These are phyloP conservation scores for Wiebesia pumilae DNA, from an alignment of 1,140 invertebrate species.

Conservation along the genomic window DNA sequence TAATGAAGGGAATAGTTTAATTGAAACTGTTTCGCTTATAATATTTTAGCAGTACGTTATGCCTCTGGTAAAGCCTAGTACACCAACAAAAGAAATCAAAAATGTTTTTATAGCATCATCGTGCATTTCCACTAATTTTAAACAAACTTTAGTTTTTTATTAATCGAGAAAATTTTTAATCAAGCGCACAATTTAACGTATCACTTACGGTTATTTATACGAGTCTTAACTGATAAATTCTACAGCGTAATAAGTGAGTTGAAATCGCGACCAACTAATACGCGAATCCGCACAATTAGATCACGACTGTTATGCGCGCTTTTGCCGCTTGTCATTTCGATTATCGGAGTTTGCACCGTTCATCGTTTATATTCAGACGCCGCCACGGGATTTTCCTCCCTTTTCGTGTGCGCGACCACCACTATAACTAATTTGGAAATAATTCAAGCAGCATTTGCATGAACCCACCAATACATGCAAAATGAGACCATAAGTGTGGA, in stretches of 20 bases:
- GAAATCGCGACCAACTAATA: neutral
- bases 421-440: conserved; percentile 34
- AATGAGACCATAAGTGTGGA: neutral
- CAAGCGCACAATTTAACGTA: neutral
- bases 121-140: too few relatives aligned
- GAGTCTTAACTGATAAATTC: neutral
- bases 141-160: too few relatives aligned
- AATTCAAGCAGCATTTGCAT: conserved; percentile 36
- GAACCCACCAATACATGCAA: neutral
- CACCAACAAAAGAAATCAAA: too few relatives aligned
- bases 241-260: neutral
- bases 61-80: too few relatives aligned
- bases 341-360: neutral
- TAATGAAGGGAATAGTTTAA: too few relatives aligned
- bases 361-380: neutral
- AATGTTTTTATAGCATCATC: too few relatives aligned
- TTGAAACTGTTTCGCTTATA: too few relatives aligned
- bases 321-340: neutral
- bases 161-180: neutral
- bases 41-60: too few relatives aligned
- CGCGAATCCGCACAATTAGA: neutral
- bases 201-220: neutral
- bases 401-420: neutral
- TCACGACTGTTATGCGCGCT: neutral
- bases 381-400: neutral